Evolutionary conservation across 2,797 vertebrate genomes (phyloP).

Genomic region (Bradypodion pumilum): DNA sequence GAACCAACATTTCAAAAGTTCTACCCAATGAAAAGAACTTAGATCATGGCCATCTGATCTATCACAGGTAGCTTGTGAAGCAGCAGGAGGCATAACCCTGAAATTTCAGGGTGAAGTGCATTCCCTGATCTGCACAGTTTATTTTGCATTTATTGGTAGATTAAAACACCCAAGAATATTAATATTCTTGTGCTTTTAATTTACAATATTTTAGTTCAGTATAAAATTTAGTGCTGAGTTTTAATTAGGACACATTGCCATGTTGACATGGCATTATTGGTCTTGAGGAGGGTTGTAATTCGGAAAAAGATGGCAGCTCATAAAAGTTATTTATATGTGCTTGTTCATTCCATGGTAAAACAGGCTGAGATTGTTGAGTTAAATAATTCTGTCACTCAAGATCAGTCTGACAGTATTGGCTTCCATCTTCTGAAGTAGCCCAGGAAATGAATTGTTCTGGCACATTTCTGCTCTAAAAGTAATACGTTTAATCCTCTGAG

Average conservation of each 20-base stretch:
- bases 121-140: too few relatives aligned
- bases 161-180: too few relatives aligned
- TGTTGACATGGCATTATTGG: neutral
- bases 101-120: too few relatives aligned
- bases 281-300: neutral
- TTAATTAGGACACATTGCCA: neutral
- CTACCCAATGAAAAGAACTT: neutral
- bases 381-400: neutral
- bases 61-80: too few relatives aligned
- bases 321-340: too few relatives aligned
- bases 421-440: neutral
- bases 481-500: neutral
- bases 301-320: neutral
- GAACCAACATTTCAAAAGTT: neutral
- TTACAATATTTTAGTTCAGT: neutral
- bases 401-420: neutral
- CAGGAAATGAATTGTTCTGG: neutral
- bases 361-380: neutral
- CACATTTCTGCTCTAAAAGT: neutral
- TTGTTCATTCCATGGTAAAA: too few relatives aligned
- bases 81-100: too few relatives aligned
- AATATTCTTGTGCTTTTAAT: neutral
- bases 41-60: neutral
- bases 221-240: neutral
- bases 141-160: too few relatives aligned